A percentile compares a stretch with the other conserved stretches of the same genome.
phyloP scores from a whole-genome alignment of 2,888 invertebrate species.

The Harpagoxenus sublaevis region DNA sequence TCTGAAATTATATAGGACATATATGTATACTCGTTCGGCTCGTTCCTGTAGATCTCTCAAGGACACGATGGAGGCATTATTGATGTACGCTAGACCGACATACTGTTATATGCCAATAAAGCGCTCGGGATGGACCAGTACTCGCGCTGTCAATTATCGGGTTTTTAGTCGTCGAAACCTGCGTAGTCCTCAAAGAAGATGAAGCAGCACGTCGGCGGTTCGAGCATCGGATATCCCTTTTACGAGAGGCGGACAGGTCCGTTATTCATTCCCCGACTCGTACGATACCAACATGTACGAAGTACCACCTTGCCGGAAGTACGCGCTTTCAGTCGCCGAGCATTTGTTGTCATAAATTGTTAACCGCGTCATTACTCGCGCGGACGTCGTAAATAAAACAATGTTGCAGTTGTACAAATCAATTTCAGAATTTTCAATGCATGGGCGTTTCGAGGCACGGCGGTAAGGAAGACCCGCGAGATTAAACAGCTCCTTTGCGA shows the following conservation, averaged over 20 bases:
- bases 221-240: conserved; percentile 67
- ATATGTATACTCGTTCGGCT: neutral
- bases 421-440: conserved; percentile 36
- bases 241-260: conserved; percentile 75
- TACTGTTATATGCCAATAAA: conserved; percentile 63
- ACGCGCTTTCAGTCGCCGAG: conserved; percentile 60
- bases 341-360: conserved; percentile 56
- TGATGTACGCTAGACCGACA: conserved; percentile 51
- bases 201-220: conserved; percentile 79
- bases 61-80: conserved; percentile 59
- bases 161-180: conserved; percentile 71
- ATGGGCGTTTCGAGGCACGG: neutral
- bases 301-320: conserved; percentile 73
- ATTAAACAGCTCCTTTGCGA: conserved; percentile 7
- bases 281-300: conserved; percentile 58
- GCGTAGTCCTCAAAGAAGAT: conserved; percentile 76
- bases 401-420: conserved; percentile 48
- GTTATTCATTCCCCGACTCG: conserved; percentile 72
- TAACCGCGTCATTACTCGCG: conserved; percentile 50
- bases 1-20: neutral
- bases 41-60: conserved; percentile 52
- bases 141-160: conserved; percentile 78
- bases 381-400: conserved; percentile 49
- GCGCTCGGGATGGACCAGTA: conserved; percentile 55
- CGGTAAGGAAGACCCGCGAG: neutral